Base-by-base conservation (phyloP, 2,113 vertebrate species). In the Balaeniceps rex region DNA sequence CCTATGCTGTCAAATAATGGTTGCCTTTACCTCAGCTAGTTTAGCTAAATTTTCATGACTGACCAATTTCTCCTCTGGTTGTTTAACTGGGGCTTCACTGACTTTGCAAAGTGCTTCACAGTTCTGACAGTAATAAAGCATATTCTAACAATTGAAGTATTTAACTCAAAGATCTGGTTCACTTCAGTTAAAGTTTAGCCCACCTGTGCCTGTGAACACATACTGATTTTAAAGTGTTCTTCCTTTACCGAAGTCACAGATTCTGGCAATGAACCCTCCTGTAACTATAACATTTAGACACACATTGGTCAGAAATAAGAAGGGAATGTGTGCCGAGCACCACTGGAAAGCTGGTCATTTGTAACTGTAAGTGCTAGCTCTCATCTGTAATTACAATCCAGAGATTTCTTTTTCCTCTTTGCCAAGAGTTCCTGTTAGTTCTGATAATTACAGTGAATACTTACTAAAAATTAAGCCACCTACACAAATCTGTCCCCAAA, bases 401-500 rank as follows among this genome's bases (percentile, higher is more conserved):
- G 60, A 75, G 61, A 80, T 77, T 76, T 90, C n/a, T 71, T 65
- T 82, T 54, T 40, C 54, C n/a, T 66, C 54, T 80, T 91, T 66
- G 58, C 61, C 78, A 82, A 95, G 49, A 0, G 0, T 83, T 87
- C 64, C 46, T 93, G 44, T 61, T 79, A 78, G 44, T 77, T 76
- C 40, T 75, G 61, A 72, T 93, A 93, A 90, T 92, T 88, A 88
- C 16, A 88, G 75, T 19, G 25, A 78, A 65, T 40, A 54, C 47
- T 78, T 86, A 25, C 49, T 68, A 54, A 95, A 95, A 95, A 93
- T 83, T 90, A 94, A 90, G 64, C 78, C 69, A 91, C 82, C 83
- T 87, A 87, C 83, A 92, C 47, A 90, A 95, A 90, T 83, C 51
- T 83, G 68, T 83, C 95, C 87, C 83, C 85, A 90, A 94, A 97